Evolutionary conservation across 2,888 invertebrate species (phyloP).

Genomic region (Hydraecia micacea): DNA sequence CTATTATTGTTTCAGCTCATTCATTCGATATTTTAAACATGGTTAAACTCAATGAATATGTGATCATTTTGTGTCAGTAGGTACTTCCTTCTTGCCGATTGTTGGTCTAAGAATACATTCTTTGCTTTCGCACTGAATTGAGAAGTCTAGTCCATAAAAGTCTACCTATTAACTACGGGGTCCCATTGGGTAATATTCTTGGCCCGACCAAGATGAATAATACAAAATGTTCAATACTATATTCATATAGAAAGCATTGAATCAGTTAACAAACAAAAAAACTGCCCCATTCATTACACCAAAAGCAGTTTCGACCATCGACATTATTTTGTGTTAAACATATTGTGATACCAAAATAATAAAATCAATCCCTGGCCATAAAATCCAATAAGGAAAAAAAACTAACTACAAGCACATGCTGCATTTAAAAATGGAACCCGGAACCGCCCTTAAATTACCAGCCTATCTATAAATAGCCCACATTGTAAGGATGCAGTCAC

Average conservation of each 20-base stretch:
- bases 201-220: not conserved
- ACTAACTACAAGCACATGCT: not conserved
- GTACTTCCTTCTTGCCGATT: conserved; percentile 8
- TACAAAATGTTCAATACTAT: not conserved
- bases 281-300: not conserved
- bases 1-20: conserved; percentile 25
- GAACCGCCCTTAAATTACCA: conserved; percentile 12
- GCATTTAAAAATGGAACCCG: not conserved
- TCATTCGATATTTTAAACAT: conserved; percentile 31
- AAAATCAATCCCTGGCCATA: not conserved
- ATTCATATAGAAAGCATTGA: not conserved
- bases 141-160: not conserved
- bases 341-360: not conserved
- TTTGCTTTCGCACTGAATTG: not conserved
- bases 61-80: conserved; percentile 10
- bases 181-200: conserved; percentile 17
- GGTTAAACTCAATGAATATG: not conserved
- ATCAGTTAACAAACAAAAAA: not conserved
- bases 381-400: not conserved
- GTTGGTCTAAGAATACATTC: not conserved
- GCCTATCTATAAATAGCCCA: conserved; percentile 35
- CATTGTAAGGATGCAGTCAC: conserved; percentile 44
- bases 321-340: not conserved
- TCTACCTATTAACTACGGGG: not conserved
- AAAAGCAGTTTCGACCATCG: not conserved